These are phyloP conservation scores for Denticeps clupeoides DNA, from an alignment of 2,797 vertebrate species.

Conservation along the genomic window DNA sequence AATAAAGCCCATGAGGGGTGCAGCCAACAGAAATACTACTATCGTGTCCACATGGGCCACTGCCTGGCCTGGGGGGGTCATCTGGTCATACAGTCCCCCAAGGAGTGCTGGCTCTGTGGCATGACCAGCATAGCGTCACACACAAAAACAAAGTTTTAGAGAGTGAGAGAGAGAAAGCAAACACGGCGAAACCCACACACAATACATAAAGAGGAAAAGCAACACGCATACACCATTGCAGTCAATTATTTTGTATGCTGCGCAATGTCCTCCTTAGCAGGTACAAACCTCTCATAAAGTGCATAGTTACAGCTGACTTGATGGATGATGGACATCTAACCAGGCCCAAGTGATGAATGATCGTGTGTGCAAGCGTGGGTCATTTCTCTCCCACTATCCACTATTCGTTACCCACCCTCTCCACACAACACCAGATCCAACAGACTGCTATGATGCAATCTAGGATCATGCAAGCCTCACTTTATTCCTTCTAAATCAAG, in stretches of 20 bases:
- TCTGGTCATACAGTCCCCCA: neutral
- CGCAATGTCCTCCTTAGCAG: neutral
- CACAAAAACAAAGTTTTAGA: neutral
- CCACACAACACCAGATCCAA: too few relatives aligned
- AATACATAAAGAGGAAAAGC: neutral
- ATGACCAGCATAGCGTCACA: neutral
- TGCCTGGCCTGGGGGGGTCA: neutral
- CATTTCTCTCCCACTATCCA: too few relatives aligned
- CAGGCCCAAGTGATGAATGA: neutral
- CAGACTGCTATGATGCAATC: too few relatives aligned
- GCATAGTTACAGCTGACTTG: neutral
- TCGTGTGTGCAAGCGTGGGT: neutral
- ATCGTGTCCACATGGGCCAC: conserved; percentile 9
- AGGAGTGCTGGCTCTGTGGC: neutral
- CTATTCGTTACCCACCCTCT: too few relatives aligned
- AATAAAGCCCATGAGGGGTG: conserved; percentile 26
- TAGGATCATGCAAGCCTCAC: too few relatives aligned
- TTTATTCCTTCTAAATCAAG: too few relatives aligned
- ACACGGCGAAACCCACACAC: neutral
- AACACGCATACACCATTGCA: neutral
- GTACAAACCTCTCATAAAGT: neutral
- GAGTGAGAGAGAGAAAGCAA: neutral
- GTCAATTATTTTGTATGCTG: too few relatives aligned
- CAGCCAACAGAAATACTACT: conserved; percentile 33
- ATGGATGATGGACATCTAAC: neutral